Base-by-base conservation (phyloP, 1,140 invertebrate species). In the Tetranychus cinnabarinus region DNA sequence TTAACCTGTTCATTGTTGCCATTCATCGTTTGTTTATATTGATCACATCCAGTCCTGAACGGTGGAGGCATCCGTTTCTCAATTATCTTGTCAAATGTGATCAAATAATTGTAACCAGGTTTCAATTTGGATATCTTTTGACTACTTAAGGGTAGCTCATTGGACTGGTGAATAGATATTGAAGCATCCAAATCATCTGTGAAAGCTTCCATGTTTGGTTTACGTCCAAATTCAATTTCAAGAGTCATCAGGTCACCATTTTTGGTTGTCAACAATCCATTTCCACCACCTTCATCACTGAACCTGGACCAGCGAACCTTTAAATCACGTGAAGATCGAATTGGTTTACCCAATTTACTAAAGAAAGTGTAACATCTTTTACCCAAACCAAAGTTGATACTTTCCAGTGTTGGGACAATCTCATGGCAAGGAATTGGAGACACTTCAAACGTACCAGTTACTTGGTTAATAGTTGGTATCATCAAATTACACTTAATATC, bases 401-500 rank as follows among this genome's bases (percentile, higher is more conserved):
- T 52, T 54, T 60, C 46, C 23, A 60, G 1, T 2, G 35, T 31
- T 8, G 33, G 46, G 6, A 45, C 46, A 36, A 60, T 37, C 6
- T 60, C 46, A 13, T 50, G 15, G 31, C 59, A 60, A 54, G 46
- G 23, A 3, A 60, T 2, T 58, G 57, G 57, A 10, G n/a, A 34
- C 5, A 12, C 10, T 31, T 31, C 34, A n/a, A 23, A n/a, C n/a
- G 12, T n/a, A 33, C n/a, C 23, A 33, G 42, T 31, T 2, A 13
- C 34, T 6, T 34, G 31, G 31, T 35, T 35, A 15, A 50, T 13
- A 1, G 59, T 52, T 6, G 59, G 59, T 42, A 39, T 54, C 23
- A 60, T 50, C n/a, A 60, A 45, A 31, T 52, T 35, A 60, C 59
- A 60, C n/a, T 60, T 60, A 6, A 60, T 54, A 12, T 23, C n/a